Evolutionary conservation across 2,888 invertebrate genomes (phyloP).

Genomic region (Phragmatobia fuliginosa): DNA sequence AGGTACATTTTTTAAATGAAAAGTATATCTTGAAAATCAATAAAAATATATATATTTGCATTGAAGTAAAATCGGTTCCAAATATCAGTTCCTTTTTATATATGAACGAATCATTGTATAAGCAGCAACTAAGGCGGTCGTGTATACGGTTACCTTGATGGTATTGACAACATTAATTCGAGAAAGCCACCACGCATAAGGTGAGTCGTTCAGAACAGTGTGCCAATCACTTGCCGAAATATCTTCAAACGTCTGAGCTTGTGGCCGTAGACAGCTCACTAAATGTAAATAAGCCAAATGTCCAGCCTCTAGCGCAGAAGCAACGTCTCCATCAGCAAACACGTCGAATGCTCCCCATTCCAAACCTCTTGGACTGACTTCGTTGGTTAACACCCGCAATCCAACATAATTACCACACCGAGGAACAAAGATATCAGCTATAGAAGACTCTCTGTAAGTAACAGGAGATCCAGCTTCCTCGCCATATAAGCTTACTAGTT

Average conservation of each 20-base stretch:
- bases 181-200: conserved; percentile 55
- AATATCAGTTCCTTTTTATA: conserved; percentile 42
- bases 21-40: not conserved
- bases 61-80: conserved; percentile 10
- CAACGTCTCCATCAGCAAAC: conserved; percentile 78
- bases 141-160: conserved; percentile 56
- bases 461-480: conserved; percentile 66
- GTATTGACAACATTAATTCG: conserved; percentile 61
- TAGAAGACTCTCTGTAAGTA: conserved; percentile 67
- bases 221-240: conserved; percentile 59
- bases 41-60: not conserved
- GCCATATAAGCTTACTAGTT: conserved; percentile 75
- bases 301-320: conserved; percentile 77
- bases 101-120: conserved; percentile 53
- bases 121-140: conserved; percentile 57
- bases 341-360: conserved; percentile 81
- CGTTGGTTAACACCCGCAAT: conserved; percentile 56
- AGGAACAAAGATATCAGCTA: conserved; percentile 74
- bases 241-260: conserved; percentile 76
- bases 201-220: conserved; percentile 52
- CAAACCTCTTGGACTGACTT: conserved; percentile 54
- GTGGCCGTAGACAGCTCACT: conserved; percentile 72
- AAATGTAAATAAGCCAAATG: conserved; percentile 74
- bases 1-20: no score
- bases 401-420: conserved; percentile 76